Conservation (phyloP, 2,113 vertebrate species). For the Corvus moneduloides region DNA sequence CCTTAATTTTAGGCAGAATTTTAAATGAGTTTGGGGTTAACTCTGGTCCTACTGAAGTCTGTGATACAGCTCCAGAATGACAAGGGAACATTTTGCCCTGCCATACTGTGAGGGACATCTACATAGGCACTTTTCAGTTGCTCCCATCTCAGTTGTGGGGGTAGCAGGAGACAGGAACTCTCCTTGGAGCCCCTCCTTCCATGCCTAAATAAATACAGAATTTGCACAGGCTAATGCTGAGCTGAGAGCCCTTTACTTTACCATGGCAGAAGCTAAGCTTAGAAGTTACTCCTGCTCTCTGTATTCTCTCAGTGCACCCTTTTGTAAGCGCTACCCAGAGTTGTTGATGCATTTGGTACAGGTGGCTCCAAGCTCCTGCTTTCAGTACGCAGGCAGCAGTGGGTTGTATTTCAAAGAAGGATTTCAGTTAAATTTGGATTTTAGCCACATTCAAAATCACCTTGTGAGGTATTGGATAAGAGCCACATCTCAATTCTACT, state of each 20-base stretch:
- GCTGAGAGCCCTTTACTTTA: background rate
- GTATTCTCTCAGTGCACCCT: background rate
- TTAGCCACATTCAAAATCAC: background rate
- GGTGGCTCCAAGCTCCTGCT: background rate
- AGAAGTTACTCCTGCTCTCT: background rate
- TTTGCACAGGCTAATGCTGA: background rate
- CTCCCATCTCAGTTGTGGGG: background rate
- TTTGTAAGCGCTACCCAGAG: background rate
- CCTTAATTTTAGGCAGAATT: background rate
- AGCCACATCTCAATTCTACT: background rate
- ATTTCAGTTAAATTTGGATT: background rate
- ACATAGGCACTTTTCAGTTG: background rate
- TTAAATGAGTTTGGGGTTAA: background rate
- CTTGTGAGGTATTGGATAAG: conserved; percentile 5
- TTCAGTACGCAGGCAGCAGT: background rate
- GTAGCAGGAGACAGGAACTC: background rate
- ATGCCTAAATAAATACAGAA: rapidly evolving
- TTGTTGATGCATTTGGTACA: background rate
- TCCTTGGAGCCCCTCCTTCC: background rate
- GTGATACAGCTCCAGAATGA: background rate
- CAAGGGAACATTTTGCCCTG: background rate
- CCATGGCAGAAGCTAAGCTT: background rate
- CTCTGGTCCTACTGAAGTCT: background rate
- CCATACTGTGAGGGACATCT: background rate
- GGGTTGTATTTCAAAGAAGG: background rate